Conservation (phyloP, 2,888 invertebrate genomes). For the Macaria liturata region DNA sequence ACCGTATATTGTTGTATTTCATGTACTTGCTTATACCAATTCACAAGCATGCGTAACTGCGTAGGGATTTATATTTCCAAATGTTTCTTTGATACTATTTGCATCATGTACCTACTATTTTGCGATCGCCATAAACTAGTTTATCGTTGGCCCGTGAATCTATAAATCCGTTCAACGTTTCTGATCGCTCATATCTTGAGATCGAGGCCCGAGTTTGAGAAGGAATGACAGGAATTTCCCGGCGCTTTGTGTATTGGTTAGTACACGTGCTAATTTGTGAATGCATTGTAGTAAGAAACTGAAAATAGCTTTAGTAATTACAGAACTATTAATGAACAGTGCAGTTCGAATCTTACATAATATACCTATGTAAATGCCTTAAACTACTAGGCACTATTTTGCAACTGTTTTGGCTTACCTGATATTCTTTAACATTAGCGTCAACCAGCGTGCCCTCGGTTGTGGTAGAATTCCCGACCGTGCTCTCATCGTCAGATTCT, state of each 20-base stretch:
- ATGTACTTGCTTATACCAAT: too few species aligned
- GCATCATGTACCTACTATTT: not conserved
- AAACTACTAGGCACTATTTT: too few species aligned
- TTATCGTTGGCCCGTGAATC: constrained; percentile 9
- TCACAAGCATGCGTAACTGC: not conserved
- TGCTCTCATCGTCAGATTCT: constrained; percentile 82
- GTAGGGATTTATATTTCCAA: constrained; percentile 2
- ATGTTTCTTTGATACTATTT: constrained; percentile 4
- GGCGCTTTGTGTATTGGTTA: constrained; percentile 3
- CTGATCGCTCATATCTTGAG: constrained; percentile 10
- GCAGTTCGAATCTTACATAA: too few species aligned
- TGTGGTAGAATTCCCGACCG: constrained; percentile 83
- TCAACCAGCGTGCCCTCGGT: constrained; percentile 88
- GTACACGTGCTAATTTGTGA: not conserved
- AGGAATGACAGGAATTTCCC: constrained; percentile 18
- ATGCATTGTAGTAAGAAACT: too few species aligned
- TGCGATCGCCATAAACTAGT: constrained; percentile 12
- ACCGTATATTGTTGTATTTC: too few species aligned
- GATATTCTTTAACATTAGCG: constrained; percentile 81
- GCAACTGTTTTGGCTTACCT: constrained; percentile 53
- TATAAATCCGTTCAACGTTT: constrained; percentile 12
- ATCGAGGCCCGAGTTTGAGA: constrained; percentile 3
- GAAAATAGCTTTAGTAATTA: too few species aligned
- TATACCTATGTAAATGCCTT: too few species aligned
- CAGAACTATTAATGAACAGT: too few species aligned